A percentile compares a stretch with the other conserved stretches of the same genome.
Conservation (phyloP, 2,797 vertebrate species). For the Calcarius lapponicus region DNA sequence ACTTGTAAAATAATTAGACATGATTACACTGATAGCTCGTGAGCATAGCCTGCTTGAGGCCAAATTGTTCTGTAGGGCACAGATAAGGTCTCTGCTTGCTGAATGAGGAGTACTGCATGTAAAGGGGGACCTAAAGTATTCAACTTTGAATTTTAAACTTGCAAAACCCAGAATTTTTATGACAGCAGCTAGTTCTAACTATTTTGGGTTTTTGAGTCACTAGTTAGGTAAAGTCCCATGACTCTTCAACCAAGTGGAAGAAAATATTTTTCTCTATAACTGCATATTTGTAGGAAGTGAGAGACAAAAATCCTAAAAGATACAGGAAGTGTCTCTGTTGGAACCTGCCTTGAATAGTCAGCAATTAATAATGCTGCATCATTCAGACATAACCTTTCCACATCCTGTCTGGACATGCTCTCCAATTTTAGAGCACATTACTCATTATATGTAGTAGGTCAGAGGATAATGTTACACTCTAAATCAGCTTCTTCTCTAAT, state of each 20-base stretch:
- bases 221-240: not conserved
- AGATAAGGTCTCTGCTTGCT: not conserved
- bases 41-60: not conserved
- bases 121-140: not conserved
- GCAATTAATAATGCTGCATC: not conserved
- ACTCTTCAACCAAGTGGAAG: not conserved
- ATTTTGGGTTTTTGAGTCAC: not conserved
- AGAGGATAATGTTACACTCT: conserved; percentile 38
- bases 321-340: not conserved
- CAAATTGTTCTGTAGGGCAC: not conserved
- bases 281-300: not conserved
- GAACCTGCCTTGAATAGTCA: not conserved
- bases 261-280: not conserved
- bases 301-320: not conserved
- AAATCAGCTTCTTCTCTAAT: conserved; percentile 9
- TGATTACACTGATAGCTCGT: not conserved
- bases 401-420: not conserved
- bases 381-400: conserved; percentile 14
- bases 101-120: not conserved
- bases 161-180: not conserved
- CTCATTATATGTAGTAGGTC: not conserved
- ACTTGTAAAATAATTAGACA: not conserved
- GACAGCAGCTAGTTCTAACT: not conserved
- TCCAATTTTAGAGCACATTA: not conserved
- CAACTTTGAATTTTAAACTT: not conserved